Evolutionary conservation across 2,888 invertebrate genomes (phyloP), one percentile per base, ranked within the genome.

Genomic region (Ecliptopera silaceata): DNA sequence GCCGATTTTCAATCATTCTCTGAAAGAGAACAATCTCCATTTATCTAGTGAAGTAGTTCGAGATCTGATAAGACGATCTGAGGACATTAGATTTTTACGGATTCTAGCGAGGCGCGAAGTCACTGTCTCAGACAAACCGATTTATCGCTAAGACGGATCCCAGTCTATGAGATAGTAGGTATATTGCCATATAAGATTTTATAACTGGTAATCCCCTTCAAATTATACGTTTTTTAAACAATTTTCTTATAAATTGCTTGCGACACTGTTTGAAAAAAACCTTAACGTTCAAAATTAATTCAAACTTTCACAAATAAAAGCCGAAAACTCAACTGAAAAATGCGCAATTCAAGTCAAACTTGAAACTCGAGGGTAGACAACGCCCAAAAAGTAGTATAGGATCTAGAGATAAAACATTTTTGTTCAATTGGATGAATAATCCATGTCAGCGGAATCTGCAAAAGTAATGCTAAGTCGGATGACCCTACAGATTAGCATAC

Each of bases 41-140:
- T 83, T 84, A 84, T 86, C 80, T 81, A 77, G 59, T 64, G 68
- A 75, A 80, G 79, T 78, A 82, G 75, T 81, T 77, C 71, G 65
- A 67, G 75, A 82, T 82, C 80, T 77, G 82, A 81, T 84, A 82
- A 82, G 79, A 69, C 73, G 79, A 80, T 82, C 79, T 69, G 69
- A 66, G 69, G 72, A 74, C 74, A 71, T 67, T 69, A 75, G 74
- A 77, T 77, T 82, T 80, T 80, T 77, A 75, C 68, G 76, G 75
- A 80, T 79, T 81, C 74, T 64, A 71, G 62, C 59, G 66, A 71
- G 64, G 72, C 69, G 72, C 59, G 65, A 72, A 75, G 70, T 71
- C 68, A 56, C 59, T 63, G 65, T 57, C 64, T 68, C 66, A 65
- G 26, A 45, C 48, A 17, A 56, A 61, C 44, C 59, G 68, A 66